These are phyloP conservation scores for Sycophila texana DNA, from an alignment of 2,888 invertebrate genomes.

Conservation along the genomic window DNA sequence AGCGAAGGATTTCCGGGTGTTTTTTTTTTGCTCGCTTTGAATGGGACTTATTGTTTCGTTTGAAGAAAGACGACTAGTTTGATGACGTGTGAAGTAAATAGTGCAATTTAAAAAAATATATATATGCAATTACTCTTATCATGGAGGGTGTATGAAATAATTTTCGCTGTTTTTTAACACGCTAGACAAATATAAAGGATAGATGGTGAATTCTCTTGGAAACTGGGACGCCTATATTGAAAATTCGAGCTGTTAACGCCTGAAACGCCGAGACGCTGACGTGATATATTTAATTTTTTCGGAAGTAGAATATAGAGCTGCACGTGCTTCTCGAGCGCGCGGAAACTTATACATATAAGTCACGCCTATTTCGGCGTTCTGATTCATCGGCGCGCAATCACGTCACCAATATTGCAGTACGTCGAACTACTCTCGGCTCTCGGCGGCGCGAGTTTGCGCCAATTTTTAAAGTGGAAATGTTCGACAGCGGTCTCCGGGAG, in stretches of 20 bases:
- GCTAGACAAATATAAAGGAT: too few relatives aligned
- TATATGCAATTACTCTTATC: too few relatives aligned
- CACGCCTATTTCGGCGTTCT: constrained; percentile 57
- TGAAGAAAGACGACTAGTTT: too few relatives aligned
- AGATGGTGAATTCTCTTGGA: neutral
- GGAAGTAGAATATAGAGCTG: neutral
- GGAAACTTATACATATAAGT: constrained; percentile 12
- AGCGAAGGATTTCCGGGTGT: too few relatives aligned
- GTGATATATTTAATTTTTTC: constrained; percentile 31
- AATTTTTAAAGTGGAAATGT: constrained; percentile 54
- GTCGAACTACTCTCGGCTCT: constrained; percentile 16
- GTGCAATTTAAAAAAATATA: too few relatives aligned
- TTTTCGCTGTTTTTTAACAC: too few relatives aligned
- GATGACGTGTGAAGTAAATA: too few relatives aligned
- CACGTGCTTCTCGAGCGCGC: constrained; percentile 19
- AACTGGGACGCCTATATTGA: neutral
- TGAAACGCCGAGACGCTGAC: neutral
- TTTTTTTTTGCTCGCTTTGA: too few relatives aligned
- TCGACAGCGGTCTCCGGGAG: constrained; percentile 14
- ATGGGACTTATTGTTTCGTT: too few relatives aligned
- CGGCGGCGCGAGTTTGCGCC: constrained; percentile 33
- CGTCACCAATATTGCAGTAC: constrained; percentile 55
- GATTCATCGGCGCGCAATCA: constrained; percentile 54
- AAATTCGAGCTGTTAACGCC: constrained; percentile 16
- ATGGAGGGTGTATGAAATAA: too few relatives aligned